phyloP scores from a whole-genome alignment of 2,888 invertebrate genomes.

The Platerodrilus igneus region DNA sequence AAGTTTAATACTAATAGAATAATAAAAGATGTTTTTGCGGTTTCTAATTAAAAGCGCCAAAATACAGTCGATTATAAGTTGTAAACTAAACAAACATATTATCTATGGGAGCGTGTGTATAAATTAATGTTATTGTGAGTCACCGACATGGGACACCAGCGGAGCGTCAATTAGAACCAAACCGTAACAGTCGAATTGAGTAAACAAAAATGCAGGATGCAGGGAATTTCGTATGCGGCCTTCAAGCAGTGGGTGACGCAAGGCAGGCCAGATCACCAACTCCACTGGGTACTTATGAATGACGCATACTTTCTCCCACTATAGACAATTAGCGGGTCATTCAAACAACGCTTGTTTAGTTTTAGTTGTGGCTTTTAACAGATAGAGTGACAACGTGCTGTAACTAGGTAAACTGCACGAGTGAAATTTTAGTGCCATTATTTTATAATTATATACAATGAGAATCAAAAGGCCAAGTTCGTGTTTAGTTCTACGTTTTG shows the following conservation, averaged over 20 bases:
- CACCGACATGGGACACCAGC: too few species aligned
- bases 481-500: slow-evolving; percentile 59
- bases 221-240: slow-evolving; percentile 26
- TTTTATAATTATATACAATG: slow-evolving; percentile 42
- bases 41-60: too few species aligned
- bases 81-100: too few species aligned
- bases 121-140: too few species aligned
- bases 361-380: slow-evolving; percentile 14
- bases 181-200: too few species aligned
- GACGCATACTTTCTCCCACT: slow-evolving; percentile 29
- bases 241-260: slow-evolving; percentile 28
- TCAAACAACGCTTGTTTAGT: slow-evolving; percentile 16
- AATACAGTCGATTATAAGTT: too few species aligned
- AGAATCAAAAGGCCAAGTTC: slow-evolving; percentile 63
- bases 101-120: too few species aligned
- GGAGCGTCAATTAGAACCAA: too few species aligned
- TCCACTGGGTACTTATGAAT: slow-evolving; percentile 28
- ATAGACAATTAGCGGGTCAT: slow-evolving; percentile 18
- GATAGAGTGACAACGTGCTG: slow-evolving; percentile 11
- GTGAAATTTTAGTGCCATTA: slow-evolving; percentile 6
- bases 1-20: too few species aligned
- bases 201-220: too few species aligned
- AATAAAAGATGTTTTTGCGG: too few species aligned
- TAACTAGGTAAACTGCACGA: slow-evolving; percentile 11
- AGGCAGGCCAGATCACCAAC: slow-evolving; percentile 23